phyloP scores from a whole-genome alignment of 1,140 invertebrate genomes.

The Drosophila ironensis region DNA sequence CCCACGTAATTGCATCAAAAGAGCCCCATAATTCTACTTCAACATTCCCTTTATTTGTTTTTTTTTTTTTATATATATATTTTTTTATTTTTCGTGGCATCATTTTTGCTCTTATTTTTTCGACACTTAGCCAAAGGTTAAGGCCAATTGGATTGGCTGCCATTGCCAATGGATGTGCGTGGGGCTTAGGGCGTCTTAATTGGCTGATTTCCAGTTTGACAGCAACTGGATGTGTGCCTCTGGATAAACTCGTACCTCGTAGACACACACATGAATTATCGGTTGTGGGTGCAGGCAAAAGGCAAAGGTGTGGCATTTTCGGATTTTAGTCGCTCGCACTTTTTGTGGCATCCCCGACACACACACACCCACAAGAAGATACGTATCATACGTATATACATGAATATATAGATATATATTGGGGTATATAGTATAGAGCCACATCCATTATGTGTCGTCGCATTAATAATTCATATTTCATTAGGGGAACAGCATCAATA shows the following conservation, averaged over 20 bases:
- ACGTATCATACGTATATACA: background rate
- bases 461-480: constrained; percentile 67
- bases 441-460: constrained; percentile 48
- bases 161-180: background rate
- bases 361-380: constrained; percentile 19
- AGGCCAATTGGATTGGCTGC: constrained; percentile 31
- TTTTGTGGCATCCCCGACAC: constrained; percentile 6
- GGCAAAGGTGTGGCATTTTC: constrained; percentile 10
- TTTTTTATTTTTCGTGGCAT: background rate
- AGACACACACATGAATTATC: too few relatives aligned
- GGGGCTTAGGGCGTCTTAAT: constrained; percentile 19
- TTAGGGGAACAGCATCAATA: constrained; percentile 47
- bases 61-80: constrained; percentile 7
- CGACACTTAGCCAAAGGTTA: constrained; percentile 31
- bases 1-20: constrained; percentile 45
- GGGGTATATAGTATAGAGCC: constrained; percentile 2
- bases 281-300: background rate
- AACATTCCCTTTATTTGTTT: too few relatives aligned
- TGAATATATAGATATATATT: too few relatives aligned
- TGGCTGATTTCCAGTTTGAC: constrained; percentile 3
- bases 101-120: background rate
- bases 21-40: constrained; percentile 27
- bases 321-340: background rate
- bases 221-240: background rate
- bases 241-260: too few relatives aligned